Conservation (phyloP, 1,140 invertebrate genomes). For the Bombus haemorrhoidalis region DNA sequence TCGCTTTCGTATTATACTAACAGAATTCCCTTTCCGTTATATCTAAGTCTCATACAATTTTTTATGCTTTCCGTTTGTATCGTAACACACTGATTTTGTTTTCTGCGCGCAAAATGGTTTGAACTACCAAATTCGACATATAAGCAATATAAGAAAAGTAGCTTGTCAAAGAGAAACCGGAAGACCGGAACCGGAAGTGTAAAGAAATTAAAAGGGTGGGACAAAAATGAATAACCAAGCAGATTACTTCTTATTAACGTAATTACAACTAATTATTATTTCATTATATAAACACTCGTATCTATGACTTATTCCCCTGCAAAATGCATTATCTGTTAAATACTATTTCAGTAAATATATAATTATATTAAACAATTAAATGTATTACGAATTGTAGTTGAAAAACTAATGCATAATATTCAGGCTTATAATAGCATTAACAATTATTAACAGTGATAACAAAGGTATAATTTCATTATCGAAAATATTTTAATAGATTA, state of each 20-base stretch:
- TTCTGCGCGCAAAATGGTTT: conserved; percentile 28
- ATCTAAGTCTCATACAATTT: conserved; percentile 10
- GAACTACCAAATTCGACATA: conserved; percentile 41
- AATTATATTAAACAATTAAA: neutral
- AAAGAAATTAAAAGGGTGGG: conserved; percentile 44
- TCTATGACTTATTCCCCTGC: too few species aligned
- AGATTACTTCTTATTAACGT: neutral
- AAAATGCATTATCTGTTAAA: neutral
- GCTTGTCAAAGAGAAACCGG: conserved; percentile 51
- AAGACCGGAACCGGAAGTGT: conserved; percentile 42
- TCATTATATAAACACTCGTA: neutral
- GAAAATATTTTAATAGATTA: neutral
- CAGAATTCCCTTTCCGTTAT: conserved; percentile 16
- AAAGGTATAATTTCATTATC: too few species aligned
- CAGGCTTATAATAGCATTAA: neutral
- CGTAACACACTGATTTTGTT: conserved; percentile 42
- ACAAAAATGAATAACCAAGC: conserved; percentile 24
- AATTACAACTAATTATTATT: neutral
- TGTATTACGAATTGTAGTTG: neutral
- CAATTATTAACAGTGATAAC: neutral
- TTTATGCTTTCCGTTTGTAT: conserved; percentile 32
- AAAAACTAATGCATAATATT: neutral
- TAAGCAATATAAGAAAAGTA: conserved; percentile 40
- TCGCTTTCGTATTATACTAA: conserved; percentile 42
- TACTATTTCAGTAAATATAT: neutral